Base-by-base conservation (phyloP, 2,888 invertebrate genomes). In the Copidosoma aretas region DNA sequence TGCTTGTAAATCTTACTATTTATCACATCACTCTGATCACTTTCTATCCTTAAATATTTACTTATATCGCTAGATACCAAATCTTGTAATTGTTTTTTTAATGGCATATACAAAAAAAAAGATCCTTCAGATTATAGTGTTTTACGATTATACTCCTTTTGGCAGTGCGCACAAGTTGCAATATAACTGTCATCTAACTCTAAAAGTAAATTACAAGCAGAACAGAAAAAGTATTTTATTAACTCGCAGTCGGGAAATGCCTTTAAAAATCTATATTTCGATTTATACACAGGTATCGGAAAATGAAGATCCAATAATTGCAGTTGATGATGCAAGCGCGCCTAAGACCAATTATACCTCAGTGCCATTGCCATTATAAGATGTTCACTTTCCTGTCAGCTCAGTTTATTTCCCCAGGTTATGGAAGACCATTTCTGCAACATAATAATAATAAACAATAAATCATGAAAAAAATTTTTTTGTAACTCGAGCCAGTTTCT, bases 11-110 rank as follows among this genome's bases (percentile, higher is more conserved):
- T 10, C 14, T 25, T 53, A 15, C 57, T 68, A 41, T 43, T 63
- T 21, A 53, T 21, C 5, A 53, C 21, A 53, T 53, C 53, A 22
- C 53, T 53, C 8, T 19, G 10, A 8, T 39, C 57, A 58, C 41
- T 19, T 12, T 51, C 53, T 69, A 60, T 67, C 39, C 63, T 63
- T 51, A 71, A 63, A 46, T 49, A 12, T n/a, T 58, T 64, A 21
- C n/a, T 10, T 60, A 60, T 52, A 17, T 67, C 19, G 39, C 67
- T 64, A 14, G 57, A 41, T 1, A 70, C 32, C 5, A 66, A 21
- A 14, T 66, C 41, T 17, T 24, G 17, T 25, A 70, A 46, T 52
- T 70, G 70, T 24, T 21, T 24, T 21, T 59, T 25, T 32, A 66
- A 60, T 15, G 60, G 53, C n/a, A 60, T n/a, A 41, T 32, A n/a